These are phyloP conservation scores for Trinectes maculatus DNA, from an alignment of 2,113 vertebrate species.

Conservation along the genomic window DNA sequence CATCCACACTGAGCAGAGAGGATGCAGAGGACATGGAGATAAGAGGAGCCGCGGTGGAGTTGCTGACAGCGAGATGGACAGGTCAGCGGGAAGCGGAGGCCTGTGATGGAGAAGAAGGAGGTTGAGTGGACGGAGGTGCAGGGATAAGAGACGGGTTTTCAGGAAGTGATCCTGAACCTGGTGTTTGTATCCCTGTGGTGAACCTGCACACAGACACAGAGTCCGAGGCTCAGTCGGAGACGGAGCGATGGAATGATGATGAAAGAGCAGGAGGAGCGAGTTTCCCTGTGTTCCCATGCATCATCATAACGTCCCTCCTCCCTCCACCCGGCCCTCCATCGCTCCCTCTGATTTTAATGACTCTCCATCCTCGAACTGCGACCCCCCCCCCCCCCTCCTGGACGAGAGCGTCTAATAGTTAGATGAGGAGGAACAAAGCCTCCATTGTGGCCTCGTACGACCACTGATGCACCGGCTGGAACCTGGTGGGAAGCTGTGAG, in stretches of 20 bases:
- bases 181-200: slow-evolving; percentile 41
- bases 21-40: neutral
- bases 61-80: slow-evolving; percentile 8
- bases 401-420: slow-evolving; percentile 73
- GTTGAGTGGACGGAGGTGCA: slow-evolving; percentile 22
- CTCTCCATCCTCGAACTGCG: slow-evolving; percentile 61
- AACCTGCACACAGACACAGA: slow-evolving; percentile 29
- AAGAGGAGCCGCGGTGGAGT: neutral
- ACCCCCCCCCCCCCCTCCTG: slow-evolving; percentile 11
- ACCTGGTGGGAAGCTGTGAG: slow-evolving; percentile 66
- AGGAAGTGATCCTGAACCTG: slow-evolving; percentile 47
- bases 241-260: slow-evolving; percentile 23
- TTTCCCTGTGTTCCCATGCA: slow-evolving; percentile 54
- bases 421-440: slow-evolving; percentile 83
- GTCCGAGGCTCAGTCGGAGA: slow-evolving; percentile 22
- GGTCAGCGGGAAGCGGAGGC: slow-evolving; percentile 15
- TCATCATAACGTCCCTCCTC: slow-evolving; percentile 47
- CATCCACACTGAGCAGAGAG: neutral
- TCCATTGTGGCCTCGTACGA: slow-evolving; percentile 83
- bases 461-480: slow-evolving; percentile 75
- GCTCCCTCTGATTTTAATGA: slow-evolving; percentile 54
- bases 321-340: neutral
- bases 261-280: slow-evolving; percentile 23
- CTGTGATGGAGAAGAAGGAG: slow-evolving; percentile 1
- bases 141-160: slow-evolving; percentile 4